These are phyloP conservation scores for Calidris pygmaea DNA, from an alignment of 2,113 vertebrate genomes.

Conservation along the genomic window DNA sequence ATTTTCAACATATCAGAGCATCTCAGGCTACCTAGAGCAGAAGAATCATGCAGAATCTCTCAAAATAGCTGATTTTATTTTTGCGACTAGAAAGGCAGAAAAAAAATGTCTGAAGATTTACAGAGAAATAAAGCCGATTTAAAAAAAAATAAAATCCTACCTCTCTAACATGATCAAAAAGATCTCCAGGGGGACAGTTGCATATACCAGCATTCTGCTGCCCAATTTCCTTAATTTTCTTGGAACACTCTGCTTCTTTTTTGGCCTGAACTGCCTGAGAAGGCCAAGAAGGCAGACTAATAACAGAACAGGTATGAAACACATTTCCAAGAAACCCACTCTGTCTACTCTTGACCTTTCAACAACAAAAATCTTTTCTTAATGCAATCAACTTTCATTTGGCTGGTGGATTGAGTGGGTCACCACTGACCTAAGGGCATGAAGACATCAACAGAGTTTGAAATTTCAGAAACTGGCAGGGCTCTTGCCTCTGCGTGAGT, in stretches of 20 bases:
- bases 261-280: background rate
- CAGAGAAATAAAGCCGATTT: slow-evolving; percentile 6
- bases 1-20: background rate
- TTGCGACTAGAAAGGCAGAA: background rate
- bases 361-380: background rate
- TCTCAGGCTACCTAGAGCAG: background rate
- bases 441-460: background rate
- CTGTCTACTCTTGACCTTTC: background rate
- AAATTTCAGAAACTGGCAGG: slow-evolving; percentile 4
- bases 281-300: background rate
- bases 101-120: background rate
- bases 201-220: background rate
- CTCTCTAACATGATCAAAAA: background rate
- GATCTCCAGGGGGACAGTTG: background rate
- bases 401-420: background rate
- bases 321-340: background rate
- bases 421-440: background rate
- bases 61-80: background rate
- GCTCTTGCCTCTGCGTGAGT: background rate
- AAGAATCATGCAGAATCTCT: background rate
- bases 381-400: background rate
- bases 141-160: background rate
- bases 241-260: background rate
- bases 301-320: background rate
- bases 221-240: background rate